A percentile compares a stretch with the other conserved stretches of the same genome.
Conservation (phyloP, 2,797 vertebrate genomes). For the Streptopelia turtur region DNA sequence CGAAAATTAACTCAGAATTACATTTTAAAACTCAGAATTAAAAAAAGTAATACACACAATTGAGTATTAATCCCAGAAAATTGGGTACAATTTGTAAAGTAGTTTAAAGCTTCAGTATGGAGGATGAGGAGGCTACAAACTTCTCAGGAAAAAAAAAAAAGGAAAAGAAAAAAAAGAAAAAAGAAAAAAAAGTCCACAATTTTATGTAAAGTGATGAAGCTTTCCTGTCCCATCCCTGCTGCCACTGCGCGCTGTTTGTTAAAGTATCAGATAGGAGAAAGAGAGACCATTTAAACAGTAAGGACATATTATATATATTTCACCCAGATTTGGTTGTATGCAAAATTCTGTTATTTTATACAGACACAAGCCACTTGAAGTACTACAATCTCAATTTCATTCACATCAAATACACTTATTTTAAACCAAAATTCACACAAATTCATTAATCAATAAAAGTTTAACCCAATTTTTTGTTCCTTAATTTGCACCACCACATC, state of each 20-base stretch:
- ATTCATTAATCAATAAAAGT: neutral
- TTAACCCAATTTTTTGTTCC: neutral
- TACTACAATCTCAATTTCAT: neutral
- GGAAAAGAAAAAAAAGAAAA: neutral
- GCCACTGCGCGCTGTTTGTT: neutral
- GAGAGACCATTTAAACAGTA: neutral
- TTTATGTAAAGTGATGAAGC: neutral
- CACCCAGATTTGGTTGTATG: neutral
- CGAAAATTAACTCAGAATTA: neutral
- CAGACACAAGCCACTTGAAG: neutral
- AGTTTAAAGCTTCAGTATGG: neutral
- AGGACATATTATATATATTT: neutral
- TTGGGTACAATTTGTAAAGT: neutral
- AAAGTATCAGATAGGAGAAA: neutral
- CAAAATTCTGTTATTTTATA: neutral
- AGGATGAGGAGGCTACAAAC: neutral
- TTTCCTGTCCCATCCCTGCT: neutral
- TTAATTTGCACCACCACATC: neutral
- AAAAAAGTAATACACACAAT: neutral
- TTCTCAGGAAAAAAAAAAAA: neutral
- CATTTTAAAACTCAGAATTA: neutral
- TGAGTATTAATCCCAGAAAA: neutral
- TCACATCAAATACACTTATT: fast-evolving
- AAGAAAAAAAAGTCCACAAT: neutral
- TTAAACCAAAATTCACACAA: neutral